A percentile compares a stretch with the other conserved stretches of the same genome.
Evolutionary conservation across 2,113 vertebrate genomes (phyloP).

Genomic region (Amphiprion ocellaris): DNA sequence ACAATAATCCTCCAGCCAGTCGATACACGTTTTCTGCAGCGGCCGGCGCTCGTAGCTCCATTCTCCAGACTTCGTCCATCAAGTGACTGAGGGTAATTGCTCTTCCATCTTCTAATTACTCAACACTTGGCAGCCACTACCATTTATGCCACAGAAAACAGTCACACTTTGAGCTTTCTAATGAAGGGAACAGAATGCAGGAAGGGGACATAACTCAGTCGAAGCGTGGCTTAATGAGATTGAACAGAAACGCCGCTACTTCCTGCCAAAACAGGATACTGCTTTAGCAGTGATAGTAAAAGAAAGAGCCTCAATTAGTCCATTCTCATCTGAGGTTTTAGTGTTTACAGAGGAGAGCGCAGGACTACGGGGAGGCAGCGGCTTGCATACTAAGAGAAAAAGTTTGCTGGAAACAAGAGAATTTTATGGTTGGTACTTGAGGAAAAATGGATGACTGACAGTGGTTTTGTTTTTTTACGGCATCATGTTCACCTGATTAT

Average conservation of each 20-base stretch:
- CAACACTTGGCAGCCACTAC: constrained; percentile 57
- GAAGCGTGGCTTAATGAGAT: constrained; percentile 60
- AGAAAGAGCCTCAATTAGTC: constrained; percentile 39
- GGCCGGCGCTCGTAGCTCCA: constrained; percentile 7
- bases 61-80: constrained; percentile 55
- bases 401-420: not conserved
- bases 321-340: constrained; percentile 25
- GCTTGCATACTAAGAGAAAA: not conserved
- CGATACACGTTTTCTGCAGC: not conserved
- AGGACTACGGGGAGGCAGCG: not conserved
- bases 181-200: constrained; percentile 69
- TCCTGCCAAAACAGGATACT: constrained; percentile 79
- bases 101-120: constrained; percentile 72
- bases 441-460: not conserved
- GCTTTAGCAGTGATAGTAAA: constrained; percentile 42
- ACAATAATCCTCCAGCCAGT: constrained; percentile 5
- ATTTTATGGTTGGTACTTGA: accelerated
- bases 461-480: too few species aligned
- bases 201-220: constrained; percentile 62
- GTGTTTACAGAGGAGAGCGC: constrained; percentile 22
- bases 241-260: constrained; percentile 47
- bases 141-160: constrained; percentile 50
- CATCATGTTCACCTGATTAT: not conserved
- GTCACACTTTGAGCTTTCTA: constrained; percentile 62
- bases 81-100: constrained; percentile 62